Evolutionary conservation across 2,113 vertebrate genomes (phyloP).

Genomic region (Protomyctophum bolini): DNA sequence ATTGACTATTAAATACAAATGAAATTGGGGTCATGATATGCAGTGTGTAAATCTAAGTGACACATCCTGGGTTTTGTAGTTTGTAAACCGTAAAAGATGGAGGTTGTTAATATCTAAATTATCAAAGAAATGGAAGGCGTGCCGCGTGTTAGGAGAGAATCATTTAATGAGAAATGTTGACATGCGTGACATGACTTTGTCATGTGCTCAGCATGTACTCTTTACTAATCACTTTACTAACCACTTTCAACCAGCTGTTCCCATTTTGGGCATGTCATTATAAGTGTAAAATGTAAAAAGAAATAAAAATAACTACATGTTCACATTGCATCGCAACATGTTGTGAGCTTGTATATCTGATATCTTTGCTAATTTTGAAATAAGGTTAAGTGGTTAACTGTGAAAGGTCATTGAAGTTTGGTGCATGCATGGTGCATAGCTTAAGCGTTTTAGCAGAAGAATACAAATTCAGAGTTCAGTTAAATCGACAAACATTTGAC

Average conservation of each 20-base stretch:
- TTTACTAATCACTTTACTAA: no score
- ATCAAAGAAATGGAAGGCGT: slow-evolving; percentile 64
- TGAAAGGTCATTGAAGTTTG: slow-evolving; percentile 33
- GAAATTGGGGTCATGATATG: slow-evolving; percentile 58
- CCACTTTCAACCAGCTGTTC: no score
- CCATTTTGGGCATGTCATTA: no score
- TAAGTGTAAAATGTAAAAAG: no score
- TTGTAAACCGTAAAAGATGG: slow-evolving; percentile 72
- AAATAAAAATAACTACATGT: no score
- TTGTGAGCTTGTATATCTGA: no score
- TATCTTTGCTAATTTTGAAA: no score
- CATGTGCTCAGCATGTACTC: background rate
- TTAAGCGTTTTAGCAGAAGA: slow-evolving; percentile 12
- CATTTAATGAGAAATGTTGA: slow-evolving; percentile 66
- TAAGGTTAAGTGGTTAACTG: slow-evolving; percentile 46
- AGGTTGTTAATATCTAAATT: slow-evolving; percentile 67
- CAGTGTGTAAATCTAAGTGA: slow-evolving; percentile 55
- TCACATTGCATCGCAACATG: no score
- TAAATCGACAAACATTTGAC: background rate
- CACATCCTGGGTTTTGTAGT: slow-evolving; percentile 46
- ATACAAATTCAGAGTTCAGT: slow-evolving; percentile 22
- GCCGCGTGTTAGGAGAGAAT: slow-evolving; percentile 44
- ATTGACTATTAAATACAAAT: slow-evolving; percentile 75
- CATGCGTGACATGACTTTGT: slow-evolving; percentile 46
- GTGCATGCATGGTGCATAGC: background rate